These are phyloP conservation scores for Meandrina meandrites DNA, from an alignment of 92 coral and sea anemone genomes.

Conservation along the genomic window DNA sequence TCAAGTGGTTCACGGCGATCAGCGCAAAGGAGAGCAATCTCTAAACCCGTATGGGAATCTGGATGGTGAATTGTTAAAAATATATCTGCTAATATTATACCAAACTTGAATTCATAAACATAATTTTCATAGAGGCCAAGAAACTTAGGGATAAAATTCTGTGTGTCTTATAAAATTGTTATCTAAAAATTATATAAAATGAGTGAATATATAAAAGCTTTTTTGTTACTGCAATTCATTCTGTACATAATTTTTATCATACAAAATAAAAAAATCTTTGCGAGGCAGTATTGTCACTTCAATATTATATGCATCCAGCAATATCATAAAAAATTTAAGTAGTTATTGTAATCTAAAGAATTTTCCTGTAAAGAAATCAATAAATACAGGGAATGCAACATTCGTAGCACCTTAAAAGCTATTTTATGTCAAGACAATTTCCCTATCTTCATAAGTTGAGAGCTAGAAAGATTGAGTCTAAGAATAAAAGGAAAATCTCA, in stretches of 20 bases:
- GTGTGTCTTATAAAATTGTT: not conserved
- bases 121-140: not conserved
- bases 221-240: not conserved
- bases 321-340: not conserved
- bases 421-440: not conserved
- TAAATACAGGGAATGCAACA: not conserved
- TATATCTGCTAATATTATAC: not conserved
- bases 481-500: not conserved
- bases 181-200: not conserved
- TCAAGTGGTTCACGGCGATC: constrained; percentile 68
- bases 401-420: not conserved
- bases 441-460: not conserved
- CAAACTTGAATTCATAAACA: not conserved
- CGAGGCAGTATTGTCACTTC: not conserved
- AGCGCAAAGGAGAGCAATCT: constrained; percentile 34
- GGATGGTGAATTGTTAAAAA: constrained; percentile 78
- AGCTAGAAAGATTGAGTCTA: not conserved
- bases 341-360: too few species aligned
- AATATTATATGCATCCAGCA: not conserved
- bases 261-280: not conserved
- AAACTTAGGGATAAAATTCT: not conserved
- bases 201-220: not conserved
- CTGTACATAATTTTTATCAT: not conserved
- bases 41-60: constrained; percentile 90
- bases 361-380: not conserved